phyloP scores from a whole-genome alignment of 2,888 invertebrate genomes.

The Catocala sponsa region DNA sequence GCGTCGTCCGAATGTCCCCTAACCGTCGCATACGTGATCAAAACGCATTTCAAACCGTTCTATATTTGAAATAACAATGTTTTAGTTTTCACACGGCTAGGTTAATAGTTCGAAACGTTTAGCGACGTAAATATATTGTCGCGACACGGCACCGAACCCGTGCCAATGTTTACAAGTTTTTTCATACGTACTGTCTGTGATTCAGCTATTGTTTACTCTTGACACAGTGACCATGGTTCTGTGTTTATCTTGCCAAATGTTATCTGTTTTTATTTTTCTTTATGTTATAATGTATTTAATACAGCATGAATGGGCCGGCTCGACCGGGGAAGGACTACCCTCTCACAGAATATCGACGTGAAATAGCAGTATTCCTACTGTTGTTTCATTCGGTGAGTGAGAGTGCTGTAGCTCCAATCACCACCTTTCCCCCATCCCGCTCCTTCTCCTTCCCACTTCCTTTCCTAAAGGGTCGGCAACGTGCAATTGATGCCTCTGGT shows the following conservation, averaged over 20 bases:
- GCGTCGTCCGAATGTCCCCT: neutral
- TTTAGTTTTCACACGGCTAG: neutral
- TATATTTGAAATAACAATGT: neutral
- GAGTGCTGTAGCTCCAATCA: too few relatives aligned
- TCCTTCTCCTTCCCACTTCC: too few relatives aligned
- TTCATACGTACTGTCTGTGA: conserved; percentile 15
- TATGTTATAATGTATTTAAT: too few relatives aligned
- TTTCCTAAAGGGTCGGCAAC: too few relatives aligned
- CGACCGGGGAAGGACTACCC: too few relatives aligned
- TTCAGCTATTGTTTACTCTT: conserved; percentile 35
- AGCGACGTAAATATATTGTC: conserved; percentile 22
- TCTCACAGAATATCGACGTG: too few relatives aligned
- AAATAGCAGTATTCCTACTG: too few relatives aligned
- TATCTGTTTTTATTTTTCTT: neutral
- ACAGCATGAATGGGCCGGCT: too few relatives aligned
- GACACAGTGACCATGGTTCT: neutral
- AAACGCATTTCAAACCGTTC: neutral
- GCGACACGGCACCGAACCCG: conserved; percentile 12
- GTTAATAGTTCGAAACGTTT: neutral
- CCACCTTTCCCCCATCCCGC: too few relatives aligned
- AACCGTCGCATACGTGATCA: neutral
- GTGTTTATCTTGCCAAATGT: neutral
- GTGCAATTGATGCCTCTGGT: too few relatives aligned
- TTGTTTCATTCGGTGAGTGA: too few relatives aligned
- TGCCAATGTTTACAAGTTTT: conserved; percentile 50